These are phyloP conservation scores for Merops nubicus DNA, from an alignment of 2,113 vertebrate genomes.

Conservation along the genomic window DNA sequence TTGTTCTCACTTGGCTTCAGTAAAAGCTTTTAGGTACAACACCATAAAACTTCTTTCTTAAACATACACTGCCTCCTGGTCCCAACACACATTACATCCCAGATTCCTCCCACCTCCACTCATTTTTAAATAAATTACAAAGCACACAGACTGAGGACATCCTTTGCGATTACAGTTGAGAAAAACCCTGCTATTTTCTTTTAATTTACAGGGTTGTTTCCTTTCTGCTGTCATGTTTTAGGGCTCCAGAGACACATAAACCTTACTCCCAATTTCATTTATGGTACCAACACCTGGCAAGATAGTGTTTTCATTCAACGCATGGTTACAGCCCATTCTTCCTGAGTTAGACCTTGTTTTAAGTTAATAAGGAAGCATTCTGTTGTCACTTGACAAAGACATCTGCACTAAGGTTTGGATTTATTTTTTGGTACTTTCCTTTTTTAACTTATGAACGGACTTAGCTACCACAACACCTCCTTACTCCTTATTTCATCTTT, in stretches of 20 bases:
- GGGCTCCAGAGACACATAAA: background rate
- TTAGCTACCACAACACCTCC: background rate
- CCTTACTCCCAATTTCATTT: background rate
- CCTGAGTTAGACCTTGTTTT: background rate
- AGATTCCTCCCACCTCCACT: background rate
- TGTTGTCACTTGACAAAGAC: background rate
- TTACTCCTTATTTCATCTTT: background rate
- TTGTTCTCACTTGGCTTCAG: background rate
- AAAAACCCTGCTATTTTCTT: background rate
- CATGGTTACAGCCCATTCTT: background rate
- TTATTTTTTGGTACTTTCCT: background rate
- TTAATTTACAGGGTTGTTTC: background rate
- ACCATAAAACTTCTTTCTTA: background rate
- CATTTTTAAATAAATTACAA: background rate
- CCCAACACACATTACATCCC: fast-evolving
- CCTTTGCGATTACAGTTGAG: background rate
- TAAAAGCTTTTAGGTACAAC: background rate
- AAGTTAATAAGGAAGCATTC: background rate
- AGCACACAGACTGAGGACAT: background rate
- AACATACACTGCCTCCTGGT: background rate
- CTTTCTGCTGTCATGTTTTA: background rate
- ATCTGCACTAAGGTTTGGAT: background rate
- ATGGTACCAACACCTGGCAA: background rate
- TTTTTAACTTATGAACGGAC: background rate
- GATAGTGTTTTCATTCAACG: background rate